phyloP scores from a whole-genome alignment of 2,797 vertebrate species.

The Etheostoma perlongum region DNA sequence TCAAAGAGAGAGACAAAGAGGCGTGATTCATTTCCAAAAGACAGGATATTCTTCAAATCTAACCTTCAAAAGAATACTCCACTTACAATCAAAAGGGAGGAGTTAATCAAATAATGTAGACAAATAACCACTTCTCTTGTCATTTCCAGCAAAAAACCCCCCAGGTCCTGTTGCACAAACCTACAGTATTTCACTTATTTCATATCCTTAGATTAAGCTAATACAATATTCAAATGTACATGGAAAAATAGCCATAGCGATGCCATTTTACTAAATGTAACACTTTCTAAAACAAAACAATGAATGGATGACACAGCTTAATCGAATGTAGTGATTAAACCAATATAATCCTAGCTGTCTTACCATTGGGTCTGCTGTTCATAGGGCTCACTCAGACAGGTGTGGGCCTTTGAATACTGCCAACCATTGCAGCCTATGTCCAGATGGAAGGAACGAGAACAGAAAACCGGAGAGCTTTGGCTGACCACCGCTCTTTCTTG shows the following conservation, averaged over 20 bases:
- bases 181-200: background rate
- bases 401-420: slow-evolving; percentile 81
- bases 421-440: slow-evolving; percentile 86
- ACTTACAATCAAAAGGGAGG: slow-evolving; percentile 15
- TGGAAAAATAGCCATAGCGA: background rate
- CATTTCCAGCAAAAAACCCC: slow-evolving; percentile 20
- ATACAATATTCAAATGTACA: slow-evolving; percentile 1
- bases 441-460: slow-evolving; percentile 59
- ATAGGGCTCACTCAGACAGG: slow-evolving; percentile 85
- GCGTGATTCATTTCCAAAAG: slow-evolving; percentile 42
- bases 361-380: slow-evolving; percentile 91
- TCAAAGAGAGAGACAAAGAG: slow-evolving; percentile 44
- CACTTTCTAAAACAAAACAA: slow-evolving; percentile 9
- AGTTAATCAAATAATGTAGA: slow-evolving; percentile 16
- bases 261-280: background rate
- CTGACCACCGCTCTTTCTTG: slow-evolving; percentile 25
- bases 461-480: slow-evolving; percentile 35
- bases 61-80: slow-evolving; percentile 35
- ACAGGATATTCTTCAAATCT: slow-evolving; percentile 42
- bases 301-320: slow-evolving; percentile 8
- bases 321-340: slow-evolving; percentile 19
- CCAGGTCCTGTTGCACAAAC: slow-evolving; percentile 19
- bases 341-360: slow-evolving; percentile 61
- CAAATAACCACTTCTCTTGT: slow-evolving; percentile 27
- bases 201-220: slow-evolving; percentile 6